Evolutionary conservation across 2,113 vertebrate species (phyloP), one percentile per base, ranked within the genome.

Genomic region (Oreochromis tanganicae): DNA sequence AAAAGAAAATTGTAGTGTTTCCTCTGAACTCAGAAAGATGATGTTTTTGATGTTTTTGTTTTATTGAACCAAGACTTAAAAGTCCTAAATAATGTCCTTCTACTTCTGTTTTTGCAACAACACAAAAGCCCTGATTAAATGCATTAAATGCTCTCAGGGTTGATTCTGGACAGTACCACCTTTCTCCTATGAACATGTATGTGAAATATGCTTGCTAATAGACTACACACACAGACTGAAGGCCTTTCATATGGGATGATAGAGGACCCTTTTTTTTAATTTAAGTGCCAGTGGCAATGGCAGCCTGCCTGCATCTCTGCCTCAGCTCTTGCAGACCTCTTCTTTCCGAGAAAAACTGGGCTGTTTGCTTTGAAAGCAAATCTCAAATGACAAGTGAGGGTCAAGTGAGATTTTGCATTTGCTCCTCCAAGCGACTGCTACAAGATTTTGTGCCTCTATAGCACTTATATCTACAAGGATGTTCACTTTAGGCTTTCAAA

Each of bases 401-500:
- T 79, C 57, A 46, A n/a, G 32, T 11, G 34, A 57, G 61, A 63
- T 87, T 83, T 82, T 7, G 63, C 46, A 48, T 61, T 83, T 83
- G 82, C 59, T 81, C 80, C 84, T 85, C 82, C 24, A 54, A 73
- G 59, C 29, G 14, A 84, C 63, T 80, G 85, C 88, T 92, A 83
- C 83, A 90, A 83, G 85, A 91, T 79, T 52, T 55, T 63, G 93
- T 95, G 91, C 94, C 93, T 94, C 90, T 56, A n/a, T 85, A 87
- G 91, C 91, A 86, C 89, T 89, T 86, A 83, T 13, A 85, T 68
- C 52, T 54, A 78, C 50, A 52, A 59, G 85, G 80, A 83, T 55
- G 46, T 50, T 80, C 16, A 80, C 84, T 87, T 56, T 66, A 79
- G 61, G 85, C 55, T 68, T 50, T 82, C 52, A 81, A 82, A 46